Evolutionary conservation across 1,140 invertebrate species (phyloP).

Genomic region (Eurytemora carolleeae): DNA sequence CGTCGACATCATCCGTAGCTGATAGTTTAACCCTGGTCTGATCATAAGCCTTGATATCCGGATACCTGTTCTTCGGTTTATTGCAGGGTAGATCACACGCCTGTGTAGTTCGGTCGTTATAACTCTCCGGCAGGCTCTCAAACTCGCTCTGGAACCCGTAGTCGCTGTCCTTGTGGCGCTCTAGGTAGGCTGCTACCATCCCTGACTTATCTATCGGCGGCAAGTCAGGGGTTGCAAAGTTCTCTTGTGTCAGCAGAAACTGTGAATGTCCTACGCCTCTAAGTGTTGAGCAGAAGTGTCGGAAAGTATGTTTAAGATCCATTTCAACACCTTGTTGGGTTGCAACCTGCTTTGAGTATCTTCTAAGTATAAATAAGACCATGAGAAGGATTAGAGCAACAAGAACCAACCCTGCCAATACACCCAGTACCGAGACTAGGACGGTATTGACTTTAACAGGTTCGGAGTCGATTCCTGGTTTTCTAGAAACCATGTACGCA

Average conservation of each 20-base stretch:
- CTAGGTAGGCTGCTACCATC: constrained; percentile 47
- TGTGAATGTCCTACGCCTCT: constrained; percentile 15
- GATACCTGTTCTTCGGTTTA: constrained; percentile 61
- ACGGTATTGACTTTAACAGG: not conserved
- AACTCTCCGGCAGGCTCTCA: constrained; percentile 57
- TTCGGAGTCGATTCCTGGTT: constrained; percentile 28
- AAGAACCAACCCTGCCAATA: constrained; percentile 39
- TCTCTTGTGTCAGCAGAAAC: constrained; percentile 37
- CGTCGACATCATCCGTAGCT: constrained; percentile 47
- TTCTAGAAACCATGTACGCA: constrained; percentile 17
- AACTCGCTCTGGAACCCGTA: constrained; percentile 73
- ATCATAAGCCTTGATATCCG: constrained; percentile 76
- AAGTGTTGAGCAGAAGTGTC: constrained; percentile 12
- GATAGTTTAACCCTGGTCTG: constrained; percentile 65
- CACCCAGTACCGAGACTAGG: constrained; percentile 21
- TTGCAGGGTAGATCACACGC: constrained; percentile 73
- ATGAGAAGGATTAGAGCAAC: constrained; percentile 41
- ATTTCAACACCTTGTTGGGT: constrained; percentile 31
- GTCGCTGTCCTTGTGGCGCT: constrained; percentile 60
- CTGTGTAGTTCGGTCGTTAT: constrained; percentile 60
- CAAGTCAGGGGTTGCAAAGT: constrained; percentile 50
- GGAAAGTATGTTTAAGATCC: constrained; percentile 13
- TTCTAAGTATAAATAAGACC: constrained; percentile 45
- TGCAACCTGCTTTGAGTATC: constrained; percentile 45
- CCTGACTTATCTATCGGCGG: constrained; percentile 50